Evolutionary conservation across 2,797 vertebrate species (phyloP).

Genomic region (Poecilia gillii): DNA sequence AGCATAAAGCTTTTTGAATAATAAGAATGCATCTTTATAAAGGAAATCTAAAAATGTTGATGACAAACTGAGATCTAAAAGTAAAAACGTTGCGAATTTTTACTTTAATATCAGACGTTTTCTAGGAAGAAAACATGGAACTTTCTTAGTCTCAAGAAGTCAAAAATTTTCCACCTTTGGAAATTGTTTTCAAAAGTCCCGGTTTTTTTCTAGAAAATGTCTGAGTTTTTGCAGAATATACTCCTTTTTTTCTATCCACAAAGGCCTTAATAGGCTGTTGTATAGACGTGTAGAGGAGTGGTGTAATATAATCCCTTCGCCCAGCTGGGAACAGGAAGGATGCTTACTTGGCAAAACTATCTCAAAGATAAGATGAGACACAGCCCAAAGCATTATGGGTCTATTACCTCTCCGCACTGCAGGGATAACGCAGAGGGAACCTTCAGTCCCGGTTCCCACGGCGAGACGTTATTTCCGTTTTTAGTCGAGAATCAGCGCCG

Average conservation of each 20-base stretch:
- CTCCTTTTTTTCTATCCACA: not conserved
- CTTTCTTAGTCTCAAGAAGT: no score
- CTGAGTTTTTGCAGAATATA: no score
- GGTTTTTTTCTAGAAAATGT: no score
- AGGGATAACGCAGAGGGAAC: not conserved
- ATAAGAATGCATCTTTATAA: not conserved
- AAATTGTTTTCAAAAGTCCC: no score
- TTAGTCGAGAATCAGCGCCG: not conserved
- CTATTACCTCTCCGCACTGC: not conserved
- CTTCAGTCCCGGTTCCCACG: constrained; percentile 23
- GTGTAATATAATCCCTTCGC: not conserved
- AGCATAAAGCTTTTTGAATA: not conserved
- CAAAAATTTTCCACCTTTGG: no score
- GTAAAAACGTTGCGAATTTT: not conserved
- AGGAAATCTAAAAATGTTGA: not conserved
- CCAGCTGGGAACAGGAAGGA: constrained; percentile 54
- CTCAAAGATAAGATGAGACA: constrained; percentile 51
- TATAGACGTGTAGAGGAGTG: not conserved
- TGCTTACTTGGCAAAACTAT: constrained; percentile 71
- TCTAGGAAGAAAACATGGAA: no score
- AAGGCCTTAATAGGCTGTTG: not conserved
- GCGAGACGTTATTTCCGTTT: not conserved
- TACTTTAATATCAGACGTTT: no score
- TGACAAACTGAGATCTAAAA: no score
- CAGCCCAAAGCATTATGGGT: constrained; percentile 23